Conservation (phyloP, 2,113 vertebrate genomes). For the Sporophila hypoxantha region DNA sequence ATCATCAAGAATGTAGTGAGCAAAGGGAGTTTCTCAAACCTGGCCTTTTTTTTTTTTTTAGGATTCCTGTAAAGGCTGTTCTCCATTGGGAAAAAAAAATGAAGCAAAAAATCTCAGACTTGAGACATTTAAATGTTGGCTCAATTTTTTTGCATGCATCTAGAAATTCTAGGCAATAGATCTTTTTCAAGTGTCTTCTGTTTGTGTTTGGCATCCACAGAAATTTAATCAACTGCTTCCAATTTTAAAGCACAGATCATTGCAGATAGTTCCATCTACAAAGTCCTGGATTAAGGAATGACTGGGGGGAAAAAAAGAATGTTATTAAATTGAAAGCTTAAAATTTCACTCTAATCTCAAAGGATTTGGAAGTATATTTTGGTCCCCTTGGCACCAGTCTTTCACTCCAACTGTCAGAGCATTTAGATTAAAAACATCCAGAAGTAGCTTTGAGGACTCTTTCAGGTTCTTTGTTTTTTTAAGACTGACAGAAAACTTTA, state of each 20-base stretch:
- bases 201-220: neutral
- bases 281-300: neutral
- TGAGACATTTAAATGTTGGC: neutral
- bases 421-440: neutral
- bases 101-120: neutral
- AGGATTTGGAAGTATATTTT: neutral
- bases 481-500: neutral
- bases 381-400: neutral
- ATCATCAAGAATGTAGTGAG: neutral
- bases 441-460: neutral
- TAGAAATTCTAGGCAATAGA: neutral
- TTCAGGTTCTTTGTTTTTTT: neutral
- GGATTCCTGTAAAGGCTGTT: neutral
- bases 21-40: neutral
- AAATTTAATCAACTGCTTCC: neutral
- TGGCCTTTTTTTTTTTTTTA: neutral
- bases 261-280: neutral
- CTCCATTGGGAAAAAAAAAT: neutral
- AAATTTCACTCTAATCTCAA: neutral
- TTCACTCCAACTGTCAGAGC: neutral
- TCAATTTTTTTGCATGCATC: neutral
- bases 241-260: neutral
- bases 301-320: rapidly evolving
- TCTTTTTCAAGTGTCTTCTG: neutral
- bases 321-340: neutral